Conservation (phyloP, 2,888 invertebrate species). For the Sinhomidia bicolor region DNA sequence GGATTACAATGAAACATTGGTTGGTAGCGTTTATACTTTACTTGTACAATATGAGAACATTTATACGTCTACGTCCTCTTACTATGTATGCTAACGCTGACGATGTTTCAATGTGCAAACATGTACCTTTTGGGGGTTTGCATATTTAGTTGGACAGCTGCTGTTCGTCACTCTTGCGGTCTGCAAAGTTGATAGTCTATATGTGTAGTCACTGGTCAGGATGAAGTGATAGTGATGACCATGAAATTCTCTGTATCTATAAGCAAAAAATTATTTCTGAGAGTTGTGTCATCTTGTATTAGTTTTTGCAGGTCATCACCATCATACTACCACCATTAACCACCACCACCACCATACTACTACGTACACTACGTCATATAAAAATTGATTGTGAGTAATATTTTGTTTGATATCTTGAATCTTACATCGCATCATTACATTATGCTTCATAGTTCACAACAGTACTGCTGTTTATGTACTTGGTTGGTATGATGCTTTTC, state of each 20-base stretch:
- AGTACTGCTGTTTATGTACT: no score
- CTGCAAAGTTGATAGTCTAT: conserved; percentile 19
- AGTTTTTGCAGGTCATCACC: conserved; percentile 16
- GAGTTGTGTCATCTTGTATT: conserved; percentile 53
- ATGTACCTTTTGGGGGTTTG: no score
- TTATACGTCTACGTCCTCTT: no score
- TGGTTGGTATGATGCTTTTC: no score
- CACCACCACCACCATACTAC: no score
- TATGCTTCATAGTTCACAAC: no score
- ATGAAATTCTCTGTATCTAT: conserved; percentile 14
- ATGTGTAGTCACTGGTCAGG: conserved; percentile 15
- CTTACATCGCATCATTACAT: no score
- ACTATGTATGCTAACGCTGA: no score
- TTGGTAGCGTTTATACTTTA: no score
- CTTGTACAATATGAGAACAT: no score
- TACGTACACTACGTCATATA: conserved; percentile 3
- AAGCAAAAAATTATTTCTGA: conserved; percentile 45
- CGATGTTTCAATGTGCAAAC: no score
- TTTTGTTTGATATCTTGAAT: background rate
- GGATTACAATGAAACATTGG: no score
- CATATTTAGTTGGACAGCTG: conserved; percentile 53
- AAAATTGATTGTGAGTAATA: background rate
- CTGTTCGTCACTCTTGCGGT: conserved; percentile 60
- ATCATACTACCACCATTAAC: background rate
- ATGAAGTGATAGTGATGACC: conserved; percentile 16